phyloP scores from a whole-genome alignment of 2,888 invertebrate genomes.

The Hedya salicella region DNA sequence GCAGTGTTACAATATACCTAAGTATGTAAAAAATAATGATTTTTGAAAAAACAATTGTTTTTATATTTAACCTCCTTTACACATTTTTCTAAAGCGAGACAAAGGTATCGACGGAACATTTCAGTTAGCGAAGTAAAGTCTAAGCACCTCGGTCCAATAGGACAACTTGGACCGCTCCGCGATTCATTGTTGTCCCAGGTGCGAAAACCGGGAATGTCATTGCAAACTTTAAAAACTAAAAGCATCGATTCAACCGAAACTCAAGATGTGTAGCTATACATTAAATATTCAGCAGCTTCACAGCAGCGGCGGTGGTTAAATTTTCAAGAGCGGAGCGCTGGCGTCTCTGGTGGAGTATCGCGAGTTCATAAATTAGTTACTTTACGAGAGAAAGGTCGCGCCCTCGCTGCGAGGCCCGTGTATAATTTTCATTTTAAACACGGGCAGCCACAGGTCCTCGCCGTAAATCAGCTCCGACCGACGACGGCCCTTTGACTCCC shows the following conservation, averaged over 20 bases:
- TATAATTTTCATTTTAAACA: slow-evolving; percentile 81
- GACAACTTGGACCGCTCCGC: slow-evolving; percentile 16
- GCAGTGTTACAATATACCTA: not conserved
- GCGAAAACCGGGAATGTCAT: slow-evolving; percentile 27
- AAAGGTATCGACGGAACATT: not conserved
- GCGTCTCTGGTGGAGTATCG: slow-evolving; percentile 71
- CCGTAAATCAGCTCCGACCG: slow-evolving; percentile 74
- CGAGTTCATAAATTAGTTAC: slow-evolving; percentile 81
- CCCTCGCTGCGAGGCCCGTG: slow-evolving; percentile 65
- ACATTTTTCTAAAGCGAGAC: not conserved
- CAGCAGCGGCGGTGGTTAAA: slow-evolving; percentile 71
- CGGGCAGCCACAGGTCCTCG: slow-evolving; percentile 75
- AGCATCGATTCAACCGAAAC: slow-evolving; percentile 59
- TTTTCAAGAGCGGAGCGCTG: slow-evolving; percentile 75
- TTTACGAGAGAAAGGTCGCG: slow-evolving; percentile 77
- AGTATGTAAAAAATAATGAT: not conserved
- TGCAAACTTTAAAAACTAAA: slow-evolving; percentile 46
- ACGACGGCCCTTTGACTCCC: slow-evolving; percentile 62
- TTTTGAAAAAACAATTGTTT: not conserved
- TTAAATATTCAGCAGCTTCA: slow-evolving; percentile 71
- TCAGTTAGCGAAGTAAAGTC: slow-evolving; percentile 10
- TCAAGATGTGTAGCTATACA: slow-evolving; percentile 63
- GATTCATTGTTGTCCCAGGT: slow-evolving; percentile 37
- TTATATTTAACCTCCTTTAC: not conserved
- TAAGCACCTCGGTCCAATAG: slow-evolving; percentile 7